These are phyloP conservation scores for Willisornis vidua DNA, from an alignment of 2,113 vertebrate species.

Conservation along the genomic window DNA sequence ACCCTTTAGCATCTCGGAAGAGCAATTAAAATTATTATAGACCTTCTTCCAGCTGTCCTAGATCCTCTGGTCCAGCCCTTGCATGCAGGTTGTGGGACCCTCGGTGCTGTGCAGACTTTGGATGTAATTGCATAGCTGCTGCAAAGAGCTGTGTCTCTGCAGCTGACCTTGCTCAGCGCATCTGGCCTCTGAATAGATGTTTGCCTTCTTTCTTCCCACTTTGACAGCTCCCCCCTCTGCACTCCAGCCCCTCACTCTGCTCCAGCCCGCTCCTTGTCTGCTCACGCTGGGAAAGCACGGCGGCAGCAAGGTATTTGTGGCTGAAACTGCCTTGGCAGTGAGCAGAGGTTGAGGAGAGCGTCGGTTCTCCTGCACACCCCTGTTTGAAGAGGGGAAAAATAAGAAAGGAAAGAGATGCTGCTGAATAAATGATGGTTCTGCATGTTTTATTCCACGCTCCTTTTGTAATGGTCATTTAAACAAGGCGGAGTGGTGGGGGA, in stretches of 20 bases:
- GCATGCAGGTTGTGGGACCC: constrained; percentile 50
- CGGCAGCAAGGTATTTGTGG: not conserved
- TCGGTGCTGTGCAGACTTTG: constrained; percentile 67
- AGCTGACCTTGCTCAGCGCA: constrained; percentile 72
- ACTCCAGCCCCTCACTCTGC: constrained; percentile 8
- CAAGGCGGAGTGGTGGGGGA: not conserved
- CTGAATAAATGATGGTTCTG: constrained; percentile 28
- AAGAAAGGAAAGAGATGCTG: not conserved
- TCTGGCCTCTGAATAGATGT: constrained; percentile 72
- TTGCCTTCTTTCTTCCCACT: constrained; percentile 72
- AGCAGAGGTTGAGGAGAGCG: not conserved
- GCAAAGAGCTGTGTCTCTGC: constrained; percentile 57
- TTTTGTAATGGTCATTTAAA: constrained; percentile 60
- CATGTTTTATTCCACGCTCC: not conserved
- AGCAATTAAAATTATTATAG: constrained; percentile 63
- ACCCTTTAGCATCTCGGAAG: constrained; percentile 45
- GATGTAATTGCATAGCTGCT: constrained; percentile 77
- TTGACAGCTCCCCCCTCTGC: constrained; percentile 60
- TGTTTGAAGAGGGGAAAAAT: not conserved
- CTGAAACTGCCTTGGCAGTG: not conserved
- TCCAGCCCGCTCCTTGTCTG: constrained; percentile 36
- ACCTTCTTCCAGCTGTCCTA: constrained; percentile 41
- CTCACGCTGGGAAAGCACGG: not conserved
- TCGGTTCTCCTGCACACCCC: accelerated
- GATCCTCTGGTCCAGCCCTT: not conserved